Evolutionary conservation across 2,797 vertebrate genomes (phyloP).

Genomic region (Enteromius thamalakanensis): DNA sequence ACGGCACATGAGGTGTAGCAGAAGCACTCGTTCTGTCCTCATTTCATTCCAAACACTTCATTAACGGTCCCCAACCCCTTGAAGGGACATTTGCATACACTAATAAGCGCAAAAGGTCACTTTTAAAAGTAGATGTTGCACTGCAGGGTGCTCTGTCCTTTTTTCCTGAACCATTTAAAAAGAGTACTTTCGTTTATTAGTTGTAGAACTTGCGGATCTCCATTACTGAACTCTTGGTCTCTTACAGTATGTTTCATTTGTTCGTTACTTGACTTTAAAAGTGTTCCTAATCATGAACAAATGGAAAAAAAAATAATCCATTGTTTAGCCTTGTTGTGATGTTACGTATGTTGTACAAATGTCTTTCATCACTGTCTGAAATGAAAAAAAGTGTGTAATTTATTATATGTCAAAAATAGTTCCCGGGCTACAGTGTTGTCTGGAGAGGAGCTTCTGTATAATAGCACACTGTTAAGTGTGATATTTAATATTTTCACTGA

Average conservation of each 20-base stretch:
- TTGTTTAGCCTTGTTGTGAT: slow-evolving; percentile 1
- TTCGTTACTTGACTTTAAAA: neutral
- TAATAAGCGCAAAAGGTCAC: slow-evolving; percentile 50
- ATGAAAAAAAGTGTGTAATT: slow-evolving; percentile 80
- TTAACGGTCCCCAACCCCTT: slow-evolving; percentile 34
- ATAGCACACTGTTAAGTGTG: slow-evolving; percentile 79
- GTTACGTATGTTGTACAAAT: slow-evolving; percentile 46
- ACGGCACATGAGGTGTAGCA: neutral
- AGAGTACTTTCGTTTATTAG: slow-evolving; percentile 19
- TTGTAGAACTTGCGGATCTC: slow-evolving; percentile 6
- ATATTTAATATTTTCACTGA: slow-evolving; percentile 83
- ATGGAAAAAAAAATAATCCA: neutral
- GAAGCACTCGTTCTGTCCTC: slow-evolving; percentile 19
- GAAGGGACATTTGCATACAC: slow-evolving; percentile 37
- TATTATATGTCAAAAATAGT: slow-evolving; percentile 70
- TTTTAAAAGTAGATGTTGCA: slow-evolving; percentile 26
- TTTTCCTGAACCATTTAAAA: slow-evolving; percentile 20
- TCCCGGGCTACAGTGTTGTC: slow-evolving; percentile 38
- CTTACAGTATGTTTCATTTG: neutral
- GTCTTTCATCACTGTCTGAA: slow-evolving; percentile 58
- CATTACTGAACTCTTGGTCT: slow-evolving; percentile 1
- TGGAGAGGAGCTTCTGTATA: slow-evolving; percentile 52
- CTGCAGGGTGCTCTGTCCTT: slow-evolving; percentile 18
- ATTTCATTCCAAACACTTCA: slow-evolving; percentile 40
- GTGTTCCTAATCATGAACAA: slow-evolving; percentile 1